Evolutionary conservation across 2,888 invertebrate species (phyloP), one percentile per base, ranked within the genome.

Genomic region (Ametastegia equiseti): DNA sequence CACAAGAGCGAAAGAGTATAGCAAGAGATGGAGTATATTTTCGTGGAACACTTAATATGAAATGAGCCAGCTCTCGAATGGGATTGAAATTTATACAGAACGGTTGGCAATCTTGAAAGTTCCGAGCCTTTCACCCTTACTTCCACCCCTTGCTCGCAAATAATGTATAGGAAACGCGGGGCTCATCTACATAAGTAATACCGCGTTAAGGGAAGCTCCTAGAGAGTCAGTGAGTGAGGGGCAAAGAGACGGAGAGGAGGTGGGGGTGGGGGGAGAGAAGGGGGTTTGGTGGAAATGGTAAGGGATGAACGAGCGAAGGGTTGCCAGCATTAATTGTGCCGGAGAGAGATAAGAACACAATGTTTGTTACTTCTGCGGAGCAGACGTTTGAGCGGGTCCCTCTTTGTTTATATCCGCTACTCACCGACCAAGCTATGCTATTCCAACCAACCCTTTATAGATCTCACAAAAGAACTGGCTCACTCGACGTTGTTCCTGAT

Each of bases 161-260:
- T 89, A 90, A 90, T 90, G 89, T 90, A 91, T 89, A 90, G 89
- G 88, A 89, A 90, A 88, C 88, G 88, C 85, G 87, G 87, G 86
- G 88, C 90, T 91, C 90, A 91, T 91, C 89, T 91, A 88, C 91
- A 91, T 91, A 90, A 91, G 89, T 90, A 90, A 91, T 90, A 90
- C 89, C 87, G 89, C 88, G 90, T 90, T 90, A 90, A 89, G 89
- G 89, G 90, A 90, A 89, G 88, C 88, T 87, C 88, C 88, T 78
- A 78, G 85, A 81, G 82, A 81, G 83, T 82, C 80, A 80, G 60
- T 57, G 80, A 81, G 45, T 45, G 83, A 82, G 73, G 75, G 80
- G 82, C 81, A 73, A 81, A 82, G 80, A 80, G 81, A 78, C 78
- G 67, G 80, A 78, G 71, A 80, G 81, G 80, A 77, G 69, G 80